Conservation (phyloP, 1,140 invertebrate species). For the Drosophila lacertosa region DNA sequence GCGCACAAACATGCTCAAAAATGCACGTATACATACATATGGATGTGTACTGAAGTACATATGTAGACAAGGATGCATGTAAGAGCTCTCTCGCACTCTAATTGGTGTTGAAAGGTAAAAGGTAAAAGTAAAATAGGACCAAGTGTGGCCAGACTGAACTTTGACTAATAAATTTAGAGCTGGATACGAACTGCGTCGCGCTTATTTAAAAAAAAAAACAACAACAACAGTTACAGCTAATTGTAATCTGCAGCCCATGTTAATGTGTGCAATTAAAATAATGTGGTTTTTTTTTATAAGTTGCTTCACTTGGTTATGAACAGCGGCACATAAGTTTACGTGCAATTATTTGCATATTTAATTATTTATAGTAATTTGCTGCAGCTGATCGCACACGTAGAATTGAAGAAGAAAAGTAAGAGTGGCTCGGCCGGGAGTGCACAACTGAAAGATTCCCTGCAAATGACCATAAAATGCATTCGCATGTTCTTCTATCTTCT, state of each 20-base stretch:
- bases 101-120: slow-evolving; percentile 7
- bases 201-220: slow-evolving; percentile 61
- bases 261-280: slow-evolving; percentile 46
- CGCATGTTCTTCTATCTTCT: no score
- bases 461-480: no score
- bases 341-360: slow-evolving; percentile 64
- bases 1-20: slow-evolving; percentile 11
- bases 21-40: not conserved
- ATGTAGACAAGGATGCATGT: not conserved
- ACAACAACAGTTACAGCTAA: slow-evolving; percentile 25
- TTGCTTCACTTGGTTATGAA: slow-evolving; percentile 44
- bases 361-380: slow-evolving; percentile 39
- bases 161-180: slow-evolving; percentile 74
- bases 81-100: not conserved
- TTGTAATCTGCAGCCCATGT: slow-evolving; percentile 44
- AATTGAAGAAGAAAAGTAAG: not conserved
- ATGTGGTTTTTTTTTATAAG: slow-evolving; percentile 34
- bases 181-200: slow-evolving; percentile 62
- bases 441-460: no score
- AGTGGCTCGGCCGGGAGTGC: no score
- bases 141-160: slow-evolving; percentile 56
- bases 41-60: not conserved
- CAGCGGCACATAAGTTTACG: slow-evolving; percentile 50
- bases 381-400: slow-evolving; percentile 44
- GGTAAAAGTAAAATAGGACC: slow-evolving; percentile 42